Conservation (phyloP, 2,888 invertebrate genomes). For the Chelonus formosanus region DNA sequence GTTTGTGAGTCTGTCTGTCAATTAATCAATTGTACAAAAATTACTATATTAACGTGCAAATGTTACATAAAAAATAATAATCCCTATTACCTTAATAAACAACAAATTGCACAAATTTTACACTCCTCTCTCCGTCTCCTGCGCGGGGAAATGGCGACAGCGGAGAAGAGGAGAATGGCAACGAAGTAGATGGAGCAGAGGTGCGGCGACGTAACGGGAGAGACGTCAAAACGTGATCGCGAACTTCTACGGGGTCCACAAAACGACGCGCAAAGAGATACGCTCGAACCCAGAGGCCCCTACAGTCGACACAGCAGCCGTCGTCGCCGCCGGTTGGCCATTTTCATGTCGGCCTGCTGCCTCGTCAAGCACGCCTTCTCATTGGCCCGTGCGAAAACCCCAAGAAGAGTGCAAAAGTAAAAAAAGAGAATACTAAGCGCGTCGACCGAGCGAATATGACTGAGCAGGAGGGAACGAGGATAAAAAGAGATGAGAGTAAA, state of each 20-base stretch:
- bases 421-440: slow-evolving; percentile 34
- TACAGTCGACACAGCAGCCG: slow-evolving; percentile 36
- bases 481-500: slow-evolving; percentile 17
- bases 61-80: slow-evolving; percentile 2
- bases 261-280: slow-evolving; percentile 82
- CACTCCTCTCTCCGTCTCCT: slow-evolving; percentile 41
- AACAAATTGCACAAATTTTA: slow-evolving; percentile 34
- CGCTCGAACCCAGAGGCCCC: slow-evolving; percentile 67
- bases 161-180: slow-evolving; percentile 27
- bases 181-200: slow-evolving; percentile 70
- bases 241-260: slow-evolving; percentile 77
- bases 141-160: slow-evolving; percentile 73
- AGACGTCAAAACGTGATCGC: slow-evolving; percentile 64
- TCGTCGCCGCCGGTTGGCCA: slow-evolving; percentile 52
- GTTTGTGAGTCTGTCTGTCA: slow-evolving; percentile 16
- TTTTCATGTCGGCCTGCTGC: slow-evolving; percentile 57
- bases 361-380: slow-evolving; percentile 50
- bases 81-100: slow-evolving; percentile 34
- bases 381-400: slow-evolving; percentile 56
- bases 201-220: slow-evolving; percentile 64
- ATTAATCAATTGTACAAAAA: not conserved
- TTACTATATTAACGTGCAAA: slow-evolving; percentile 10
- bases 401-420: slow-evolving; percentile 45
- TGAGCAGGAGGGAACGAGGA: slow-evolving; percentile 12
- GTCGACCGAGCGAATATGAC: slow-evolving; percentile 9